Base-by-base conservation (phyloP, 2,113 vertebrate species). In the Taxidea taxus region DNA sequence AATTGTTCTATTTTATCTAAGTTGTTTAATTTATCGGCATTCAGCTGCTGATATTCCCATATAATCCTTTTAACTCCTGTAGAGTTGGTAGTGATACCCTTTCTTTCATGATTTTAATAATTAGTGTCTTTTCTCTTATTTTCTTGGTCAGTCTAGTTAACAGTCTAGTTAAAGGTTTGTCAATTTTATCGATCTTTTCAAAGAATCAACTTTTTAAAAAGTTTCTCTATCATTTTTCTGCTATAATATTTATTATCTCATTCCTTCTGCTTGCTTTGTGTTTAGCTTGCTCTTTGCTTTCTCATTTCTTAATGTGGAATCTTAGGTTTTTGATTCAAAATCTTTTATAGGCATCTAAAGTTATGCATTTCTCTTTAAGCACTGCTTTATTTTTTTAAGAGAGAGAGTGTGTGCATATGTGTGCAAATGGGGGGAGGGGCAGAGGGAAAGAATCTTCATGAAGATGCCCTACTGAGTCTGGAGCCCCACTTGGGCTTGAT, bases 91-190 rank as follows among this genome's bases (percentile, higher is more conserved):
- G 27, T 34, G 39, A 66, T 88, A 47, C 4, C 23, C 23, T 18
- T 74, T 83, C 56, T 42, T 93, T 91, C 18, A n/a, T 91, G 27
- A 88, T 74, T 95, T 88, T 87, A 42, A 58, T 82, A 56, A 90
- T 82, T 66, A 9, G 92, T 77, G 39, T 13, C 37, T 56, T 90
- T 81, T 81, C 20, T 86, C 39, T 78, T 83, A 7, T 86, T 74
- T 91, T 68, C 77, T 93, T 83, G 42, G 51, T 64, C 64, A 83
- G 44, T 88, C 51, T 94, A 89, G 37, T n/a, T 47, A 87, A 90
- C 64, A 83, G 44, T 88, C 51, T 94, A 89, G 37, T n/a, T 47
- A 87, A 90, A 21, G 58, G 14, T 31, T 82, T 77, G 34, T 60
- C 84, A 51, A 27, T 85, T 95, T 80, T 92, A 47, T 64, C 27